Evolutionary conservation across 2,113 vertebrate genomes (phyloP).

Genomic region (Sakesphorus luctuosus): DNA sequence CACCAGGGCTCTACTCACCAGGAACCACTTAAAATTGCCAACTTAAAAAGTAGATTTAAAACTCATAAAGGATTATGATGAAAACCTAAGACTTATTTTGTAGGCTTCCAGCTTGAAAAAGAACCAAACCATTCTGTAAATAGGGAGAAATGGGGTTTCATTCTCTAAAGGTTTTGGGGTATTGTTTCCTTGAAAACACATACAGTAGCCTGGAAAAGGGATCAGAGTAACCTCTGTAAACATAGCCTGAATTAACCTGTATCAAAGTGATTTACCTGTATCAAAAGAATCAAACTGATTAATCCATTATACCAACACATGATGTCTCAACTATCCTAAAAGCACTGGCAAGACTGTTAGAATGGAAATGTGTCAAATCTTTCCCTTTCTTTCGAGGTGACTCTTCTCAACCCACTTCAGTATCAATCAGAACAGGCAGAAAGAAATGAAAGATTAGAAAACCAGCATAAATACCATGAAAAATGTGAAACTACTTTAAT

Average conservation of each 20-base stretch:
- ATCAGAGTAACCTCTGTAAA: constrained; percentile 19
- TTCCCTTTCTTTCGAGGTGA: not conserved
- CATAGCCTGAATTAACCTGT: constrained; percentile 37
- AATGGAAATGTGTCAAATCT: not conserved
- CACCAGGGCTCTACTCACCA: constrained; percentile 49
- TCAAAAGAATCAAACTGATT: constrained; percentile 11
- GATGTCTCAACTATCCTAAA: not conserved
- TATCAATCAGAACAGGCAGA: not conserved
- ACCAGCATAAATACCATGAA: not conserved
- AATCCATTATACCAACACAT: not conserved
- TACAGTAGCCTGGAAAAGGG: not conserved
- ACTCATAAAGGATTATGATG: constrained; percentile 48
- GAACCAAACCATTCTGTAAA: not conserved
- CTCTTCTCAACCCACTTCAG: not conserved
- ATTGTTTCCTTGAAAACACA: constrained; percentile 10
- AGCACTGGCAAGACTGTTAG: not conserved
- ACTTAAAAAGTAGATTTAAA: constrained; percentile 60
- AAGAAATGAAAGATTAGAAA: not conserved
- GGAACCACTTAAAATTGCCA: constrained; percentile 58
- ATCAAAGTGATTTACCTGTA: constrained; percentile 6
- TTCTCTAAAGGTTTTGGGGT: not conserved
- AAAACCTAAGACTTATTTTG: constrained; percentile 38
- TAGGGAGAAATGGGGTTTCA: not conserved
- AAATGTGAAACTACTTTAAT: not conserved
- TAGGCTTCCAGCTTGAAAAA: constrained; percentile 11